Percentiles rank a stretch among this genome's conserved stretches.
phyloP scores from a whole-genome alignment of 2,888 invertebrate genomes.

The Hirtodrosophila alboralis region DNA sequence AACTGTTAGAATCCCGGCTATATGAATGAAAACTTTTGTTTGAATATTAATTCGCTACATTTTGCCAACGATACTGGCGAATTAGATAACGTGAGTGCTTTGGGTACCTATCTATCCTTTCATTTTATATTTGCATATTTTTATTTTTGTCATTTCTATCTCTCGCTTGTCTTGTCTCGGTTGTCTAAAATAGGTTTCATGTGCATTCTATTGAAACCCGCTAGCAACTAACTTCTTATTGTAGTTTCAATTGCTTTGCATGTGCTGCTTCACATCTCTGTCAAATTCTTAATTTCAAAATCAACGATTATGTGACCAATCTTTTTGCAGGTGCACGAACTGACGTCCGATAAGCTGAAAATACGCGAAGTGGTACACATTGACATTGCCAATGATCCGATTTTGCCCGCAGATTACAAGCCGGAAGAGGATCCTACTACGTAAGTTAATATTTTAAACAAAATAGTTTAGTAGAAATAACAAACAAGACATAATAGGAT shows the following conservation, averaged over 20 bases:
- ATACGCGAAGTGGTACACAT: conserved; percentile 94
- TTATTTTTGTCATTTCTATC: conserved; percentile 23
- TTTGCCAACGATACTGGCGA: conserved; percentile 94
- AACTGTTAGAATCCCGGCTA: conserved; percentile 92
- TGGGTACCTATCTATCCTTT: conserved; percentile 33
- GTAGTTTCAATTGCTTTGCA: conserved; percentile 47
- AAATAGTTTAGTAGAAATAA: too few species aligned
- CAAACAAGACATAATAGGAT: too few species aligned
- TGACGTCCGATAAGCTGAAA: conserved; percentile 94
- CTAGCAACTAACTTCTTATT: background rate
- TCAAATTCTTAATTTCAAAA: conserved; percentile 6
- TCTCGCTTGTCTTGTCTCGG: conserved; percentile 25
- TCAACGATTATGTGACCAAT: conserved; percentile 12
- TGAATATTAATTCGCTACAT: conserved; percentile 98
- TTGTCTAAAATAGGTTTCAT: conserved; percentile 10
- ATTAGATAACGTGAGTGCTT: conserved; percentile 92
- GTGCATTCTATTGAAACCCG: conserved; percentile 13
- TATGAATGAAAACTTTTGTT: conserved; percentile 97
- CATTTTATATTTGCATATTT: conserved; percentile 14
- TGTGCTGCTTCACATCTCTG: conserved; percentile 30
- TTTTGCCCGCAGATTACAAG: conserved; percentile 93
- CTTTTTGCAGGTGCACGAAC: conserved; percentile 91
- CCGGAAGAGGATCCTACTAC: conserved; percentile 90
- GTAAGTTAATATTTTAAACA: conserved; percentile 34
- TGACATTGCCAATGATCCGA: conserved; percentile 97